Evolutionary conservation across 2,888 invertebrate species (phyloP).

Genomic region (Spisula solida): DNA sequence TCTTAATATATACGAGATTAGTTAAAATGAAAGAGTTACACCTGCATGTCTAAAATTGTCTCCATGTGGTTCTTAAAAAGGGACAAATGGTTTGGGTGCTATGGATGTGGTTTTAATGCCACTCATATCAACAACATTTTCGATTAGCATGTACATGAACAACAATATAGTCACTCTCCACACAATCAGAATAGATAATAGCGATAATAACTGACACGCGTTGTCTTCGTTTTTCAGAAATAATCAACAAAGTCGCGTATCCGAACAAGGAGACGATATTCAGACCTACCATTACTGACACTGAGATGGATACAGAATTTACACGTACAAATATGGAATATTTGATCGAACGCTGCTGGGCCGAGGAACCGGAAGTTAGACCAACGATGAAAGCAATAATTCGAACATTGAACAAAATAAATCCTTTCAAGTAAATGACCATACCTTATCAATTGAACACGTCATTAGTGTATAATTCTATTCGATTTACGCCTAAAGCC

Average conservation of each 20-base stretch:
- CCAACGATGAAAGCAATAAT: conserved; percentile 77
- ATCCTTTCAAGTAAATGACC: conserved; percentile 80
- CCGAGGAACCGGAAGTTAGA: conserved; percentile 79
- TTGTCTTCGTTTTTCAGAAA: conserved; percentile 73
- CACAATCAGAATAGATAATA: neutral
- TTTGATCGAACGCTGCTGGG: conserved; percentile 80
- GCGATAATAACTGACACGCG: neutral
- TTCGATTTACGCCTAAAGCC: no score
- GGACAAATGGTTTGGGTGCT: no score
- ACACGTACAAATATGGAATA: conserved; percentile 67
- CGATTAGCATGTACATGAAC: neutral
- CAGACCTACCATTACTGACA: conserved; percentile 73
- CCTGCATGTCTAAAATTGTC: no score
- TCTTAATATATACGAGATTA: no score
- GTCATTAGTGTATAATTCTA: no score
- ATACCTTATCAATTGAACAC: neutral
- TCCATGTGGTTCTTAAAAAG: no score
- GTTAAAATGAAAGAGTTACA: no score
- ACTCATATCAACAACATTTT: no score
- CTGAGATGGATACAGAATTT: conserved; percentile 64
- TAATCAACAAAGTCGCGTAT: conserved; percentile 74
- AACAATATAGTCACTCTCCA: neutral
- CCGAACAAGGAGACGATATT: conserved; percentile 64
- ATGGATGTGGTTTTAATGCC: no score
- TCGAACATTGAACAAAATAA: conserved; percentile 78